These are phyloP conservation scores for Sparus aurata DNA, from an alignment of 2,797 vertebrate genomes.

Conservation along the genomic window DNA sequence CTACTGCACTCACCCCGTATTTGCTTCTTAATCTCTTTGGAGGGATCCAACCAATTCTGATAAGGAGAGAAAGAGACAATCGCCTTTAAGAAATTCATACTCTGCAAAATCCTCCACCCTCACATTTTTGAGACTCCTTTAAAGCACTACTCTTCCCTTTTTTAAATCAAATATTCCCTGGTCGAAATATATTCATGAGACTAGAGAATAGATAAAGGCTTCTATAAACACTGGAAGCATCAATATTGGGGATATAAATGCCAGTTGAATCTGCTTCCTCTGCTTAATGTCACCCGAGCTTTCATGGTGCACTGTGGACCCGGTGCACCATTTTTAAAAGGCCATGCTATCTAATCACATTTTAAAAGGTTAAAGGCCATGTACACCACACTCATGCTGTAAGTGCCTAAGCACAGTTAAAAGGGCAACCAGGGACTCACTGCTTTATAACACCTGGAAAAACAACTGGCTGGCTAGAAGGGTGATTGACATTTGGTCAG, in stretches of 20 bases:
- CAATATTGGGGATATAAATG: conserved; percentile 72
- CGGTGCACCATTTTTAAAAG: conserved; percentile 54
- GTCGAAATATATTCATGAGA: conserved; percentile 47
- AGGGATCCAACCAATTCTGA: conserved; percentile 99
- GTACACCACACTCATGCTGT: conserved; percentile 34
- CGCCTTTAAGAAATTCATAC: conserved; percentile 50
- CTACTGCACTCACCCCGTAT: conserved; percentile 91
- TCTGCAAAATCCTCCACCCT: conserved; percentile 41
- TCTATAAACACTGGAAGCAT: conserved; percentile 61
- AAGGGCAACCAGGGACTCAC: conserved; percentile 42
- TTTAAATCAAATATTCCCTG: conserved; percentile 18
- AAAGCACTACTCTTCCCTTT: conserved; percentile 14
- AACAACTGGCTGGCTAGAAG: conserved; percentile 13
- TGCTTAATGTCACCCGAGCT: conserved; percentile 72
- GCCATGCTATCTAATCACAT: conserved; percentile 65
- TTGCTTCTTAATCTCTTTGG: conserved; percentile 99
- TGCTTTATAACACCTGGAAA: conserved; percentile 38
- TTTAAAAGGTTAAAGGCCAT: conserved; percentile 65
- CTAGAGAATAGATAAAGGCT: conserved; percentile 45
- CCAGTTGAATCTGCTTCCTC: conserved; percentile 50
- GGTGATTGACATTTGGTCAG: conserved; percentile 25
- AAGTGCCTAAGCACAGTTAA: conserved; percentile 46
- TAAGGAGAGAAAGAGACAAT: conserved; percentile 66
- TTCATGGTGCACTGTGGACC: conserved; percentile 45
- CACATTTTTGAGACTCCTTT: conserved; percentile 40